Base-by-base conservation (phyloP, 2,113 vertebrate genomes). In the Daubentonia madagascariensis region DNA sequence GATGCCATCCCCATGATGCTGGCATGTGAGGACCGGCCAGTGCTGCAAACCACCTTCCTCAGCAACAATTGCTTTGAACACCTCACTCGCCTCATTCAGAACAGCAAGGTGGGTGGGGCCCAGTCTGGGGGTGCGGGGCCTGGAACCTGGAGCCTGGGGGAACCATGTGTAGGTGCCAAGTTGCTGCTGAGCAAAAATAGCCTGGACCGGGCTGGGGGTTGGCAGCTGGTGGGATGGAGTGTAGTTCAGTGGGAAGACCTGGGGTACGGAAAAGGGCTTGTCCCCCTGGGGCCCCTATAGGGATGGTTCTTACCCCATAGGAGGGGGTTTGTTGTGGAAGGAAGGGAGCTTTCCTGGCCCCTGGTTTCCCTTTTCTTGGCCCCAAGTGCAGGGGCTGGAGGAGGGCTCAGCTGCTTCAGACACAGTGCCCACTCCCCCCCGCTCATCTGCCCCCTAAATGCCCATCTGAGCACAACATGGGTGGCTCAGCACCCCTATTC, bases 1-100 rank as follows among this genome's bases (percentile, higher is more conserved):
- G 99, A 99, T 9, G 99, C 99, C 67, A 99, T 99, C 97, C 99
- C 99, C 0, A 99, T 99, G 99, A 99, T 99, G 99, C 98, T 99
- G 98, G 99, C 99, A 59, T 99, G 99, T 7, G 98, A 99, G 6
- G 99, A 99, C 98, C 98, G 99, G 28, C 99, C 99, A 0, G 99
- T 99, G 28, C 99, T 99, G 3, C 99, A 99, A 95, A 99, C 99
- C 0, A 97, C 99, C 96, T 99, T 99, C 97, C 99, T 99, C 86
- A 99, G 99, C 99, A 99, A 99, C 98, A 99, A 99, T 98, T 99
- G 99, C 98, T 99, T 99, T 12, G 99, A 99, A 97, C 99, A 99
- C 98, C 99, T 99, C 98, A 99, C 99, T 68, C 98, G 99, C 30
- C 99, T 99, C 89, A 99, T 99, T 97, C 99, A 99, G 93, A 99